Base-by-base conservation (phyloP, 2,797 vertebrate genomes). In the Petrocephalus schoutedeni region DNA sequence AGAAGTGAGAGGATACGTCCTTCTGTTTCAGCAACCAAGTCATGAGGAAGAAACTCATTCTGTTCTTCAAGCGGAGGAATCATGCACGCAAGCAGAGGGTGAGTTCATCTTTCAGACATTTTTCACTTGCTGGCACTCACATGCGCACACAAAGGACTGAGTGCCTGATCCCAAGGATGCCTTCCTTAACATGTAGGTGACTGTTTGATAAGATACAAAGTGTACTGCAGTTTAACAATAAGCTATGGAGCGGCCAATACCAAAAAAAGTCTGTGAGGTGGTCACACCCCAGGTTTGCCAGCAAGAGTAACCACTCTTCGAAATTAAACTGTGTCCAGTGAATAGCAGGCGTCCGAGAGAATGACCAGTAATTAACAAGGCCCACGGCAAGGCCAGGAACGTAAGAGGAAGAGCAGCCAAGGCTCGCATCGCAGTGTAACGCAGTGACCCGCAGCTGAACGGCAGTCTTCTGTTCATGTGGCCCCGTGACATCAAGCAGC, bases 41-140 rank as follows among this genome's bases (percentile, higher is more conserved):
- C 93, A 99, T 99, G 98, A 97, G 98, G 95, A 98, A 99, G 93
- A 99, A 99, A 95, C 96, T 99, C 90, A 99, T 99, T 94, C 93
- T 99, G 41, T 99, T 99, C 95, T 99, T 99, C 93, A 99, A 99
- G 95, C 96, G 98, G 94, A 97, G 98, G 94, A 99, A 99, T 92
- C 98, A 99, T 91, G 98, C 98, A 91, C 97, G 98, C 90, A 99
- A 99, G 93, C 98, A 99, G 95, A 97, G 97, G 96, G 98, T 99
- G 95, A 95, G 97, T 19, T 58, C 10, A 41, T 59, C 16, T 41
- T 86, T 36, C 56, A 90, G 41, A 85, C 23, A 88, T 91, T 77
- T 32, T 87, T 49, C 61, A 64, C 71, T 85, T 83, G 90, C 57
- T 64, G 45, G 12, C 49, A 89, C n/a, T 56, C 71, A 64, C 87